These are phyloP conservation scores for Corbicula japonica DNA, from an alignment of 2,888 invertebrate species.

Conservation along the genomic window DNA sequence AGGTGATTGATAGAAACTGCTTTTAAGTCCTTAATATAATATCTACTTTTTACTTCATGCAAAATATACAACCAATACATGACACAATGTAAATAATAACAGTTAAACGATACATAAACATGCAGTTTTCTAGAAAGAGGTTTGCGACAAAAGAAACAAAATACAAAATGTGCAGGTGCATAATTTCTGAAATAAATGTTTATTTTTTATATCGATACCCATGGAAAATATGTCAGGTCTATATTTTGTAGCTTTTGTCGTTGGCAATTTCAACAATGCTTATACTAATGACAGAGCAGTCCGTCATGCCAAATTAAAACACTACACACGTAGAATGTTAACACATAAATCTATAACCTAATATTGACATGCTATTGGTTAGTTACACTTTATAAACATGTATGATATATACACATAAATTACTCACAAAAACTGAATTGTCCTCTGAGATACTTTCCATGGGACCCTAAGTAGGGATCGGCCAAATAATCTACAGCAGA, in stretches of 20 bases:
- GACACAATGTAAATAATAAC: no score
- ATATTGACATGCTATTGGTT: slow-evolving; percentile 18
- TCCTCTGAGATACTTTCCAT: slow-evolving; percentile 68
- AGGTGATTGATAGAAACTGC: no score
- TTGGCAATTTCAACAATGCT: neutral
- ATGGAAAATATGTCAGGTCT: slow-evolving; percentile 50
- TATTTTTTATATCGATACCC: slow-evolving; percentile 25
- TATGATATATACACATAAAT: slow-evolving; percentile 2
- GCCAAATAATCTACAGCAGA: slow-evolving; percentile 61
- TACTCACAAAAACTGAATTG: slow-evolving; percentile 71
- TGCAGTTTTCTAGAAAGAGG: no score
- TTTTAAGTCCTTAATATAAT: no score
- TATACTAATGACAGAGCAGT: neutral
- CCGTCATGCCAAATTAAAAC: slow-evolving; percentile 19
- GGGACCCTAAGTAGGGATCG: slow-evolving; percentile 67
- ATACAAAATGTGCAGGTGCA: slow-evolving; percentile 27
- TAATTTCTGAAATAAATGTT: neutral
- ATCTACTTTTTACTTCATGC: no score
- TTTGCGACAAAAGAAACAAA: slow-evolving; percentile 55
- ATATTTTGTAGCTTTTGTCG: slow-evolving; percentile 53
- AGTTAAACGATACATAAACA: no score
- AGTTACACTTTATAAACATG: slow-evolving; percentile 8
- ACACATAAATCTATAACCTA: neutral
- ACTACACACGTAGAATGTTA: slow-evolving; percentile 6
- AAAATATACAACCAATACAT: no score